Evolutionary conservation across 1,140 invertebrate species (phyloP), one percentile per base, ranked within the genome.

Genomic region (Drosophila eugracilis): DNA sequence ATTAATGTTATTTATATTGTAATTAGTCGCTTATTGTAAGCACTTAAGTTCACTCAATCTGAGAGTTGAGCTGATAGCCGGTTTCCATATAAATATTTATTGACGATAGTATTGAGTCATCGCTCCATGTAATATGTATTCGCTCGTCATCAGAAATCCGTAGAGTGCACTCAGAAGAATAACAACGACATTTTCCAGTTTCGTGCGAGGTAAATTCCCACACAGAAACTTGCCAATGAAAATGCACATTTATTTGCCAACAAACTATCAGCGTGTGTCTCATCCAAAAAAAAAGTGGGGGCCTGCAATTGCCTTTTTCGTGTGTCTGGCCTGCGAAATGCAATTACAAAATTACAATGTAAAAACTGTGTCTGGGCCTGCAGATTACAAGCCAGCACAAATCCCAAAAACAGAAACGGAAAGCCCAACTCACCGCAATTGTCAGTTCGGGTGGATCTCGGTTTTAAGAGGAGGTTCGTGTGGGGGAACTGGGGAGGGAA

Each of bases 301-400:
- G 47, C 53, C 66, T 32, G 30, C 21, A 17, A 59, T 69, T 67
- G 73, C 30, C 37, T 75, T 75, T 67, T 75, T 63, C 45, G 65
- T 65, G 39, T 69, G 66, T 67, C 37, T 59, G 44, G 67, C 39
- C 60, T 69, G 65, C 62, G n/a, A 73, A 73, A 73, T 88, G 74
- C 65, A 81, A 86, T 85, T 86, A 78, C 81, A 81, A 81, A 85
- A 85, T 85, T 85, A 81, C 81, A 85, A 66, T 81, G 79, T 84
- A 84, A 78, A 71, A 84, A 75, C 58, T 67, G 67, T 80, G 52
- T 70, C 59, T 74, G 77, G 60, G 59, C 37, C 58, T 74, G 63
- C 62, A 66, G 81, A 85, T 85, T 85, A 85, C 81, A 84, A 75
- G 75, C 47, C 59, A 24, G 26, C 60, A 66, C 44, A 47, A 71